phyloP scores from a whole-genome alignment of 2,888 invertebrate genomes.

The Diploptera punctata region DNA sequence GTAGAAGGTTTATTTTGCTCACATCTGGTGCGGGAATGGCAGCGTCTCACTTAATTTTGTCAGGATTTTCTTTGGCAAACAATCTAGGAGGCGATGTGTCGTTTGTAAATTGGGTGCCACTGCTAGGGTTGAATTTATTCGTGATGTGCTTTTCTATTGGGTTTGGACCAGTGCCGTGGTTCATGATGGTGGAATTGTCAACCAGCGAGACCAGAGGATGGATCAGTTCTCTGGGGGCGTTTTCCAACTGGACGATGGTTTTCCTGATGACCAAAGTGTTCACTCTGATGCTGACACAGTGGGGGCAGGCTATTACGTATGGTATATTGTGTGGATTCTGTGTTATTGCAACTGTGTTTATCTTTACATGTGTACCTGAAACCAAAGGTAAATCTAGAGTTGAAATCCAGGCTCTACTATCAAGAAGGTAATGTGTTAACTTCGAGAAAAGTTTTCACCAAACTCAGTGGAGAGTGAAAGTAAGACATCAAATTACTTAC shows the following conservation, averaged over 20 bases:
- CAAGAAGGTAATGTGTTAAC: no score
- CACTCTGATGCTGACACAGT: constrained; percentile 63
- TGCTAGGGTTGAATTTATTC: constrained; percentile 68
- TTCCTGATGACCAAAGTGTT: constrained; percentile 75
- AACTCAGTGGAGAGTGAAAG: no score
- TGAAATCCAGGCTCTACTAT: constrained; percentile 68
- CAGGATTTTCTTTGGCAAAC: constrained; percentile 71
- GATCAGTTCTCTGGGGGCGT: constrained; percentile 75
- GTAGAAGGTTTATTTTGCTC: constrained; percentile 78
- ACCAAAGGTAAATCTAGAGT: constrained; percentile 83
- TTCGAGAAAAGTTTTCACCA: no score
- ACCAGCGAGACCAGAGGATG: constrained; percentile 73
- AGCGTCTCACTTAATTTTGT: constrained; percentile 70
- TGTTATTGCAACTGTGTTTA: constrained; percentile 69
- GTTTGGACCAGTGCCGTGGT: constrained; percentile 83
- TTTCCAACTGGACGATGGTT: constrained; percentile 68
- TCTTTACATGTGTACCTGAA: constrained; percentile 74
- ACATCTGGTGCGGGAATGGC: constrained; percentile 78
- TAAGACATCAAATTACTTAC: no score
- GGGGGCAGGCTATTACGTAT: constrained; percentile 71
- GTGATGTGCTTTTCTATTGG: constrained; percentile 73
- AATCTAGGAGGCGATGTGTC: constrained; percentile 52
- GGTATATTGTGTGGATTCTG: constrained; percentile 78
- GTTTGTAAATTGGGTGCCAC: constrained; percentile 73
- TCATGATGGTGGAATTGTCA: constrained; percentile 79